A percentile compares a stretch with the other conserved stretches of the same genome.
Evolutionary conservation across 2,797 vertebrate genomes (phyloP).

Genomic region (Pangasius macronema): DNA sequence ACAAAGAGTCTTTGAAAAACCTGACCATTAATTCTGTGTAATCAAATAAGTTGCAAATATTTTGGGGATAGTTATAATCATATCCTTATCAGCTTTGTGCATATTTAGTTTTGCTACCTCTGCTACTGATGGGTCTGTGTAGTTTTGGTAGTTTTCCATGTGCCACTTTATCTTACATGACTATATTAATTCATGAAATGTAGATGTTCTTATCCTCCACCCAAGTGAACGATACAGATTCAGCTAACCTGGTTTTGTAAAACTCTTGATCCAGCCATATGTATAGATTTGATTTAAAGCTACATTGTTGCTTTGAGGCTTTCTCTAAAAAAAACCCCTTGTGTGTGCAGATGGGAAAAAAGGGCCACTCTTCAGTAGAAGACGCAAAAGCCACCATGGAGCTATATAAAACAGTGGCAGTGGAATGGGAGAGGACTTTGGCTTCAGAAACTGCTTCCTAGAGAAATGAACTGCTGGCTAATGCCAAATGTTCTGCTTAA

Average conservation of each 20-base stretch:
- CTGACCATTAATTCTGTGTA: background rate
- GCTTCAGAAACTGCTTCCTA: conserved; percentile 27
- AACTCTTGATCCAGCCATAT: background rate
- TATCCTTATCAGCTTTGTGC: background rate
- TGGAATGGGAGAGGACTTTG: conserved; percentile 83
- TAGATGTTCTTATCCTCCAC: no score
- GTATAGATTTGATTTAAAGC: background rate
- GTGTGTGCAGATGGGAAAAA: conserved; percentile 74
- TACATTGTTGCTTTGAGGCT: background rate
- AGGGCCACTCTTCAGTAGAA: conserved; percentile 90
- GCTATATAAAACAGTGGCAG: conserved; percentile 87
- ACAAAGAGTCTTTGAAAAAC: background rate
- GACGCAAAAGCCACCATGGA: conserved; percentile 91
- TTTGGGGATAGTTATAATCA: background rate
- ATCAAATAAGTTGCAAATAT: background rate
- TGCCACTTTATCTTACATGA: background rate
- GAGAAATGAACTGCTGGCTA: background rate
- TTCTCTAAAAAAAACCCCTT: conserved; percentile 25
- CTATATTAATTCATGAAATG: background rate
- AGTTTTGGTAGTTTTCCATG: background rate
- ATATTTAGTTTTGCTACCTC: background rate
- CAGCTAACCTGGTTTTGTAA: background rate
- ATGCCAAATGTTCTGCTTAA: conserved; percentile 6
- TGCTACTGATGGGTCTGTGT: background rate
- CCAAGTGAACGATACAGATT: background rate